Conservation (phyloP, 2,797 vertebrate species). For the Zenarchopterus dispar region DNA sequence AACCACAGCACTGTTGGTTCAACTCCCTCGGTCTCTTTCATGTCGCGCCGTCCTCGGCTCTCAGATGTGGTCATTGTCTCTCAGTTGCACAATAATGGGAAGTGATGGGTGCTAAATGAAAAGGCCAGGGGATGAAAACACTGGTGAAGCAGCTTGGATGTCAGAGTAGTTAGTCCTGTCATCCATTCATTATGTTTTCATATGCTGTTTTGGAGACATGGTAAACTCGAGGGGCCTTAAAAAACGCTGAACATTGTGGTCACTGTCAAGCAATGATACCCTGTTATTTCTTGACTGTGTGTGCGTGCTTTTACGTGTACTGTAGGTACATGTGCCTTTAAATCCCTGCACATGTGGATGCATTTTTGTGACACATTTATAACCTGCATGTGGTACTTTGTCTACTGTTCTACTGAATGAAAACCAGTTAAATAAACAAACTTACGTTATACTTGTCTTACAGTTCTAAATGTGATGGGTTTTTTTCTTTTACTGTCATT, state of each 20-base stretch:
- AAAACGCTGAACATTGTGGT: conserved; percentile 65
- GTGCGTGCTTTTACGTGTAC: conserved; percentile 29
- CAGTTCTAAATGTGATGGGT: too few relatives aligned
- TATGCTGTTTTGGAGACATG: conserved; percentile 72
- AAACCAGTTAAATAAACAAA: conserved; percentile 33
- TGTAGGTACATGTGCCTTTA: conserved; percentile 26
- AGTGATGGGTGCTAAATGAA: conserved; percentile 80
- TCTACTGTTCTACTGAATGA: conserved; percentile 23
- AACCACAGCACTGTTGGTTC: conserved; percentile 63
- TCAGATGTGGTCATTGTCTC: conserved; percentile 80
- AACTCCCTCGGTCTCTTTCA: conserved; percentile 68
- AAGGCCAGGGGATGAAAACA: conserved; percentile 78
- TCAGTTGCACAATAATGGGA: conserved; percentile 73
- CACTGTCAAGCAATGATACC: conserved; percentile 28
- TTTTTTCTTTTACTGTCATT: too few relatives aligned
- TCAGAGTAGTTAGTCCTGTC: conserved; percentile 77
- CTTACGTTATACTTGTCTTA: too few relatives aligned
- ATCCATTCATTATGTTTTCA: conserved; percentile 81
- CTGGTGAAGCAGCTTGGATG: conserved; percentile 70
- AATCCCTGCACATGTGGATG: conserved; percentile 44
- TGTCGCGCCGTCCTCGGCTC: conserved; percentile 64
- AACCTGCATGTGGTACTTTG: conserved; percentile 39
- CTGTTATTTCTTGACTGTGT: conserved; percentile 31
- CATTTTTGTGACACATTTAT: conserved; percentile 57
- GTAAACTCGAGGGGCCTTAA: conserved; percentile 59